Conservation (phyloP, 2,797 vertebrate genomes). For the Paedocypris micromegethes region DNA sequence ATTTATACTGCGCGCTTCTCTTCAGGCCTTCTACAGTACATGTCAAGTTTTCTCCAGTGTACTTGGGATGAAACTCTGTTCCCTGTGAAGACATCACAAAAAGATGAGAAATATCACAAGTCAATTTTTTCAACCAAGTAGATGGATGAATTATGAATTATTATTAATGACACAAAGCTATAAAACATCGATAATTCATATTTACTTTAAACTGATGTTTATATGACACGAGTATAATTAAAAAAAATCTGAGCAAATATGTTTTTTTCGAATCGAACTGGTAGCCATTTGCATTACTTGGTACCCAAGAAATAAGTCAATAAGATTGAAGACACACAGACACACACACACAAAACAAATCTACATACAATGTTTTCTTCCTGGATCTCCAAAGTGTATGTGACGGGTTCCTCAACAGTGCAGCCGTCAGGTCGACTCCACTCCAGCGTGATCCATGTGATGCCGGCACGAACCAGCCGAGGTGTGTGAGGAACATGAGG, state of each 20-base stretch:
- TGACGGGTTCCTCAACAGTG: slow-evolving; percentile 81
- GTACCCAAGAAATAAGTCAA: too few relatives aligned
- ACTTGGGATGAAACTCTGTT: slow-evolving; percentile 91
- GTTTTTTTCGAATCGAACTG: too few relatives aligned
- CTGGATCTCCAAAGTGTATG: slow-evolving; percentile 93
- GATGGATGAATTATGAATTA: not conserved
- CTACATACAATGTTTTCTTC: slow-evolving; percentile 85
- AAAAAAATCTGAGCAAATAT: too few relatives aligned
- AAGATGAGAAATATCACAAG: not conserved
- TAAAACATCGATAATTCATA: too few relatives aligned
- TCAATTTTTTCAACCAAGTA: not conserved
- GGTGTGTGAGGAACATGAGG: slow-evolving; percentile 87
- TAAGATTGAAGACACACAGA: too few relatives aligned
- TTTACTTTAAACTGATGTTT: too few relatives aligned
- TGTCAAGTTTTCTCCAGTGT: slow-evolving; percentile 97
- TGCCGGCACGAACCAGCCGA: slow-evolving; percentile 84
- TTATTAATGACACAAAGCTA: too few relatives aligned
- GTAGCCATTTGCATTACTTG: too few relatives aligned
- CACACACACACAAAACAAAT: not conserved
- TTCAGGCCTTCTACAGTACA: slow-evolving; percentile 98
- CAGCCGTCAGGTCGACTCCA: slow-evolving; percentile 89
- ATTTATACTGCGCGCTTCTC: slow-evolving; percentile 99
- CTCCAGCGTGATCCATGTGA: slow-evolving; percentile 91
- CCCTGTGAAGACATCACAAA: slow-evolving; percentile 63
- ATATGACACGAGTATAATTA: too few relatives aligned